Base-by-base conservation (phyloP, 2,797 vertebrate genomes). In the Myotis pilosus region DNA sequence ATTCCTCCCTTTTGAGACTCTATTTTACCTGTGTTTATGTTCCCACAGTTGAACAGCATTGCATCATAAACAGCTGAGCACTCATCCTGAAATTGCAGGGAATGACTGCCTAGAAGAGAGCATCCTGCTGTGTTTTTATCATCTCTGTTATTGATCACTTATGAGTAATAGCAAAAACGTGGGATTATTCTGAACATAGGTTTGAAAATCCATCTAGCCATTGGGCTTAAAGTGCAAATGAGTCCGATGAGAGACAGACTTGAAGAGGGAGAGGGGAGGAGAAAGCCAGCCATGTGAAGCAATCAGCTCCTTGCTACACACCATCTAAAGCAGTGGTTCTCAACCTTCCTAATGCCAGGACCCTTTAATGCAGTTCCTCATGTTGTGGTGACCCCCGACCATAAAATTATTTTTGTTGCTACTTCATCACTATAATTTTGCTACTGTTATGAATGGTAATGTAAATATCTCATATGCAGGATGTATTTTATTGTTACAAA, bases 111-210 rank as follows among this genome's bases (percentile, higher is more conserved):
- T 5, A 41, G 55, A 71, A 76, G 69, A 76, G 69, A 44, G 41
- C 17, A 17, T 74, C 82, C 71, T 38, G 13, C 36, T 78, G 22
- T 60, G 75, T 91, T 93, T 69, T 41, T n/a, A 72, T 93, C 57
- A 62, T 64, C 28, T 55, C 64, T 69, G 20, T 25, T 76, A 96
- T 66, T 82, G 66, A 92, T 85, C 57, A 69, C 38, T 81, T 87
- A 22, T 51, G 66, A 91, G 20, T 81, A 72, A 85, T 2, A 8
- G n/a, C 79, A 13, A 22, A 76, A 83, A 17, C 22, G 13, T 51
- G 23, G 44, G 30, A 47, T 94, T 36, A 13, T 91, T 68, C 62
- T 22, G 44, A 80, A 94, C 16, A 44, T 13, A 9, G 57, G n/a
- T 33, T 88, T 90, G 19, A 53, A 93, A 96, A 87, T 38, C 30